Conservation (phyloP, 2,888 invertebrate species). For the Parnassius mnemosyne region DNA sequence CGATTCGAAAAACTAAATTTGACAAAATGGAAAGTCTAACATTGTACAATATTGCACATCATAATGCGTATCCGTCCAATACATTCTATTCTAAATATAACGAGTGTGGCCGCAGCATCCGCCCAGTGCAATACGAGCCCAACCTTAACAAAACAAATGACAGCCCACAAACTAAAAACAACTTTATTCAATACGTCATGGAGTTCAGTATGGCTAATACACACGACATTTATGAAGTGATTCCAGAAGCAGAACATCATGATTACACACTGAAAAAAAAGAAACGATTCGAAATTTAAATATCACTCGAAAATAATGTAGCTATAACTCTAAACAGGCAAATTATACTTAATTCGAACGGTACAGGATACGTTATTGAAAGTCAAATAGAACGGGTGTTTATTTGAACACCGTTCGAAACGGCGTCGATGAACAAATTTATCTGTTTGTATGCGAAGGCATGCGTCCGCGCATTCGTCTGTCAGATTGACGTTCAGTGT, state of each 20-base stretch:
- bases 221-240: slow-evolving; percentile 42
- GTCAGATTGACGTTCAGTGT: slow-evolving; percentile 40
- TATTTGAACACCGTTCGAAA: slow-evolving; percentile 39
- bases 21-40: too few species aligned
- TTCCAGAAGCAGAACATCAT: slow-evolving; percentile 51
- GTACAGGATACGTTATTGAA: slow-evolving; percentile 29
- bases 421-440: slow-evolving; percentile 49
- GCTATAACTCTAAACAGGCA: slow-evolving; percentile 32
- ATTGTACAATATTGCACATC: slow-evolving; percentile 49
- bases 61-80: slow-evolving; percentile 50
- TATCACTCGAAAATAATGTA: slow-evolving; percentile 50
- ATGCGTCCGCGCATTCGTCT: slow-evolving; percentile 44
- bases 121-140: slow-evolving; percentile 45
- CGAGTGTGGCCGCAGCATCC: slow-evolving; percentile 49
- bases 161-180: slow-evolving; percentile 29
- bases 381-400: slow-evolving; percentile 29
- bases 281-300: slow-evolving; percentile 54
- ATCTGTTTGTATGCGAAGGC: slow-evolving; percentile 47
- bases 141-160: slow-evolving; percentile 44
- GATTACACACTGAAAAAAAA: slow-evolving; percentile 43
- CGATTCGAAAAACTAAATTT: too few species aligned
- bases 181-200: slow-evolving; percentile 31
- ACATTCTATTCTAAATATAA: slow-evolving; percentile 54
- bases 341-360: slow-evolving; percentile 26
- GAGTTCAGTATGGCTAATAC: slow-evolving; percentile 30